Evolutionary conservation across 2,888 invertebrate species (phyloP), one percentile per base, ranked within the genome.

Genomic region (Xestia ashworthii): DNA sequence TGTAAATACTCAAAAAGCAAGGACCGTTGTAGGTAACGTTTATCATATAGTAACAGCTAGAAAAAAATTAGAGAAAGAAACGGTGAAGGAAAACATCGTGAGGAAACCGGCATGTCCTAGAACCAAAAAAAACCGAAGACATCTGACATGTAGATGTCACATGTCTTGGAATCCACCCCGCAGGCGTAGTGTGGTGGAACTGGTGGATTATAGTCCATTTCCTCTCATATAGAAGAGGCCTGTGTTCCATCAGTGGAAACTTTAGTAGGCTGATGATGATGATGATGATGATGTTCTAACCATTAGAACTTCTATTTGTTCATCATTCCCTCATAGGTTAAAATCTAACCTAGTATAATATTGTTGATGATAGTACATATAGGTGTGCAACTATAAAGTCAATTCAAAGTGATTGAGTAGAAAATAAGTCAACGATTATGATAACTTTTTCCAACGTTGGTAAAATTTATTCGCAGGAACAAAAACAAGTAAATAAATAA

Each of bases 401-500:
- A 38, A 62, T 2, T 16, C 4, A 22, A 60, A 32, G 22, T 38
- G 8, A 22, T 32, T n/a, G 5, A 64, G 12, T 60, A 8, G 6
- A 19, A 48, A 67, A 74, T 58, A 58, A 50, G 1, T 55, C 41
- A 53, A 22, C 38, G 22, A 0, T 44, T 38, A 41, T 44, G 46
- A 62, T 32, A 67, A 44, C 22, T 48, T 48, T 46, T 46, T 38
- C 25, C 16, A 72, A 50, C 19, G 5, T 22, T 22, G 11, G 9
- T 11, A 22, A 9, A 25, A 41, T 25, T 32, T 73, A 32, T 73
- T 41, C 32, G 1, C 32, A 25, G n/a, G 38, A 65, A 83, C 64
- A 83, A 83, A 80, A 78, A 83, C 69, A 78, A 78, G 58, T 41
- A 78, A 78, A 80, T 78, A 84, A 79, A 81, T 71, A 50, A 53